Evolutionary conservation across 2,888 invertebrate genomes (phyloP), one percentile per base, ranked within the genome.

Genomic region (Glomeris marginata): DNA sequence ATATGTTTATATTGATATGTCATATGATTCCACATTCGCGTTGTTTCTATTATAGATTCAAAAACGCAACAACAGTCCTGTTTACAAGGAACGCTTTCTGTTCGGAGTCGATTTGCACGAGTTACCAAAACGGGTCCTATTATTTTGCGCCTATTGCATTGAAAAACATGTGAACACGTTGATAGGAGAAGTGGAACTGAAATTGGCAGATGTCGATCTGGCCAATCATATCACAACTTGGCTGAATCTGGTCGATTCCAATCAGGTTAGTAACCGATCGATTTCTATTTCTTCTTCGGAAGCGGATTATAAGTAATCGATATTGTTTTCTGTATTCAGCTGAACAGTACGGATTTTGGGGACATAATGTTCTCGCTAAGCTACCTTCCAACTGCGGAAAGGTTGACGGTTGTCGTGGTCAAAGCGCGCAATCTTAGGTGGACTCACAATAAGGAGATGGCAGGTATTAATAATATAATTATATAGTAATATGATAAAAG

Each of bases 361-460:
- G 84, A 85, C 63, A 69, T 85, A 18, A 77, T 84, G 78, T 83
- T 85, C 64, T 84, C 84, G 0, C 65, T 85, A 45, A 82, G 81
- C 61, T 85, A 85, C 62, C 71, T 84, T 54, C 84, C 84, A 16
- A 85, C 84, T 2, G 84, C 84, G 8, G 84, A 84, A 64, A 72
- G 84, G 46, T 72, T 85, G 18, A 85, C 84, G 1, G 75, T 81
- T 18, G 80, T 81, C 16, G 73, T 81, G 15, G 82, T 82, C 1
- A 84, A 84, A 66, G 83, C 81, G 1, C 72, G 82, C 52, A 83
- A 81, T 66, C 70, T 84, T 21, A 76, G 75, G 59, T 77, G 81
- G 63, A 64, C 69, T 28, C 69, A 69, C 46, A 68, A 70, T 42
- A 65, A 67, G 53, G 68, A 72, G 47, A 65, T 75, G 15, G 78